These are phyloP conservation scores for Parazoanthus darwini DNA, from an alignment of 92 coral and sea anemone genomes.

Conservation along the genomic window DNA sequence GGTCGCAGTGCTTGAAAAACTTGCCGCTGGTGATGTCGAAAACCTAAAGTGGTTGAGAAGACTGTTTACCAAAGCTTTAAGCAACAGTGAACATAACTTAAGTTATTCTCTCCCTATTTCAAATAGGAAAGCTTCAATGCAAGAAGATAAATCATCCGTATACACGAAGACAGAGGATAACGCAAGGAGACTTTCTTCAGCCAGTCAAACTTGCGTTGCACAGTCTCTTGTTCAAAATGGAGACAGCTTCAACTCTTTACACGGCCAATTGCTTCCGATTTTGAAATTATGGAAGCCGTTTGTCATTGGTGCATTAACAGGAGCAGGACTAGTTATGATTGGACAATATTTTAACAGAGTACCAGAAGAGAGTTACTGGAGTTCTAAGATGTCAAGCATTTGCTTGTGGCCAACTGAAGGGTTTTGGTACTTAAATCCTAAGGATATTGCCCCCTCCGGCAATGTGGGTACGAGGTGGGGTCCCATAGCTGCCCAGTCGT, in stretches of 20 bases:
- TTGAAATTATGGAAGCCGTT: conserved; percentile 13
- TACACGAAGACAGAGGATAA: not conserved
- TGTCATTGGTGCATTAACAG: conserved; percentile 16
- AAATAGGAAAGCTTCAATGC: not conserved
- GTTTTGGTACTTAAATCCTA: not conserved
- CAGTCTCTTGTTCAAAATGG: not conserved
- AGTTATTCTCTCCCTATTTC: not conserved
- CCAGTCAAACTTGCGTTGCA: not conserved
- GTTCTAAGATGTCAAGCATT: not conserved
- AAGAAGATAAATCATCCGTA: not conserved
- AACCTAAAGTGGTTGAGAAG: not conserved
- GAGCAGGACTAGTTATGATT: conserved; percentile 29
- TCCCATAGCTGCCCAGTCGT: not conserved
- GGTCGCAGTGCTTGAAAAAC: not conserved
- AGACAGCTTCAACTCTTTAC: not conserved
- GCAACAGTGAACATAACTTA: not conserved
- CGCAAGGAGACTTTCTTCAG: not conserved
- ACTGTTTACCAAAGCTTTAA: not conserved
- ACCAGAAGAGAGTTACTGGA: not conserved
- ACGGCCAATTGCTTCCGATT: not conserved
- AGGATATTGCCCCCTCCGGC: not conserved
- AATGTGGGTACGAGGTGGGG: not conserved
- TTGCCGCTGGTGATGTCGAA: conserved; percentile 17
- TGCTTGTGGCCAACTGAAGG: not conserved
- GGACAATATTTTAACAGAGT: conserved; percentile 5